Percentiles rank a stretch among this genome's conserved stretches.
Evolutionary conservation across 2,797 vertebrate genomes (phyloP).

Genomic region (Sebastes vulpes): DNA sequence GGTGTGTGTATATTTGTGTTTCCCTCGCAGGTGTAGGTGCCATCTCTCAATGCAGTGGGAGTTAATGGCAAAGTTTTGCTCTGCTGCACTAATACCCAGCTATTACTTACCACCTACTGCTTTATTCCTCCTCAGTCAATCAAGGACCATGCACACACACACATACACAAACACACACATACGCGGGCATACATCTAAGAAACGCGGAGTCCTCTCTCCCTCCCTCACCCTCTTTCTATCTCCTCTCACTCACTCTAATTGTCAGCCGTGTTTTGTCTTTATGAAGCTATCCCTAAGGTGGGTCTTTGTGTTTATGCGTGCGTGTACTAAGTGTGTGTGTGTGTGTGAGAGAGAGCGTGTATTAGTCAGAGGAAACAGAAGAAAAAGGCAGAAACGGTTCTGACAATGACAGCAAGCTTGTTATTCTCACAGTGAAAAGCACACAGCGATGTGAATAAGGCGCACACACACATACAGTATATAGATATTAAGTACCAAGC

Average conservation of each 20-base stretch:
- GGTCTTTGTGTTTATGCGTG: background rate
- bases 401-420: conserved; percentile 44
- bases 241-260: conserved; percentile 58
- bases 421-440: conserved; percentile 51
- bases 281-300: conserved; percentile 55
- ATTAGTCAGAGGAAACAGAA: conserved; percentile 17
- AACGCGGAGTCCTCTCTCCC: background rate
- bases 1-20: conserved; percentile 4
- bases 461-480: background rate
- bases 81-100: conserved; percentile 61
- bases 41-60: conserved; percentile 43
- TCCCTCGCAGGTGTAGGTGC: conserved; percentile 7
- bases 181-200: conserved; percentile 8
- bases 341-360: background rate
- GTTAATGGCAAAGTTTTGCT: conserved; percentile 74
- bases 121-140: conserved; percentile 65
- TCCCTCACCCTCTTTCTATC: background rate
- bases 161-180: background rate
- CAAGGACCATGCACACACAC: conserved; percentile 25
- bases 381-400: conserved; percentile 25
- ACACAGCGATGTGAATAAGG: background rate
- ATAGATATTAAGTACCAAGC: conserved; percentile 33
- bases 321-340: background rate
- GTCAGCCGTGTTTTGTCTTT: conserved; percentile 57
- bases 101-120: conserved; percentile 61